A percentile compares a stretch with the other conserved stretches of the same genome.
Conservation (phyloP, 2,113 vertebrate species). For the Xyliphius kryptos region DNA sequence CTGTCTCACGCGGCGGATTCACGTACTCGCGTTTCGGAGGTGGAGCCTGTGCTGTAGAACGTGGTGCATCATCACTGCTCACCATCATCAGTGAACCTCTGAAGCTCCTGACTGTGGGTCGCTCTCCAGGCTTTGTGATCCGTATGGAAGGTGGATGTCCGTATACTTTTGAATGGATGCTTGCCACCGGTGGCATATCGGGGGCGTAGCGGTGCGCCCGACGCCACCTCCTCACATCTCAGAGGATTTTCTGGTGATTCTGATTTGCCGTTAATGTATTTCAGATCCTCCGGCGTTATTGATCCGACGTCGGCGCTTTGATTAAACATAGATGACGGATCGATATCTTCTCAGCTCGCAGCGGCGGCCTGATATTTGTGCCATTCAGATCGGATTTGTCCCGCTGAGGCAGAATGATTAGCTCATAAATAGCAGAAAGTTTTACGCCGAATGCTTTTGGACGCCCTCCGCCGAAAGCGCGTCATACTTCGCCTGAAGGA, state of each 20-base stretch:
- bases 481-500: too few species aligned
- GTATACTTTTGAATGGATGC: too few species aligned
- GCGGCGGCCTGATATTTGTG: slow-evolving; percentile 19
- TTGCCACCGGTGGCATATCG: too few species aligned
- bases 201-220: too few species aligned
- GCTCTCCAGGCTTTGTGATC: too few species aligned
- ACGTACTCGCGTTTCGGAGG: too few species aligned
- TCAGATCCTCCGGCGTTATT: slow-evolving; percentile 30
- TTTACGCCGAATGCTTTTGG: not conserved
- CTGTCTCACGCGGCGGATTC: too few species aligned
- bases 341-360: slow-evolving; percentile 21
- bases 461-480: not conserved
- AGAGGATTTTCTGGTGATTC: slow-evolving; percentile 26
- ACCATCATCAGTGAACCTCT: too few species aligned
- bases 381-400: slow-evolving; percentile 22
- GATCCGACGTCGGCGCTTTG: slow-evolving; percentile 31
- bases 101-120: too few species aligned
- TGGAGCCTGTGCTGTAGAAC: too few species aligned
- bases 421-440: not conserved
- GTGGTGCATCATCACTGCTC: too few species aligned
- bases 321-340: slow-evolving; percentile 41
- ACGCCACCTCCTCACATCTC: slow-evolving; percentile 3
- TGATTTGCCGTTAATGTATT: slow-evolving; percentile 25
- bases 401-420: slow-evolving; percentile 16
- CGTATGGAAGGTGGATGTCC: too few species aligned